A percentile compares a stretch with the other conserved stretches of the same genome.
phyloP scores from a whole-genome alignment of 2,888 invertebrate species.

The Latrodectus hesperus region DNA sequence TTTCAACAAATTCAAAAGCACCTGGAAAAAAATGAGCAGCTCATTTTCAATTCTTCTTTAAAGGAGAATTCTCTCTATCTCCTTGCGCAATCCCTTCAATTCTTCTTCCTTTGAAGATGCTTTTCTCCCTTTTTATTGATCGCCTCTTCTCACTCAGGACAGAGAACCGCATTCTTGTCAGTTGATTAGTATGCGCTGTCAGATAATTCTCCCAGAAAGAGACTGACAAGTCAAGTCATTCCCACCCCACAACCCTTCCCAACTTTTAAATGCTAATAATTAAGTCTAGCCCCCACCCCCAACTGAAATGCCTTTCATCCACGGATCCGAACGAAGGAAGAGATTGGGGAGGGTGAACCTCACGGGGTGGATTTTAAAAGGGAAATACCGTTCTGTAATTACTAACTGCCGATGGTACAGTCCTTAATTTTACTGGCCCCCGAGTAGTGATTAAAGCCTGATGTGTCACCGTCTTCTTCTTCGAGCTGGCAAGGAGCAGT shows the following conservation, averaged over 20 bases:
- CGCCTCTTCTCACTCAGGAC: conserved; percentile 11
- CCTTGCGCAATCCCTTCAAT: neutral
- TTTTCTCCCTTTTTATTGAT: conserved; percentile 34
- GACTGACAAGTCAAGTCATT: conserved; percentile 57
- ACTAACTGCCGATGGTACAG: conserved; percentile 38
- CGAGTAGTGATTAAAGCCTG: conserved; percentile 63
- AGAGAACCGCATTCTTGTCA: conserved; percentile 65
- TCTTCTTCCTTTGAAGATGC: neutral
- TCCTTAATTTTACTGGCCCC: conserved; percentile 43
- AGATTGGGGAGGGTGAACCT: neutral
- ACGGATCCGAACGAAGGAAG: neutral
- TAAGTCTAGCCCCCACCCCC: conserved; percentile 40
- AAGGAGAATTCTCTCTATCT: conserved; percentile 9
- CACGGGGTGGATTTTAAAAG: conserved; percentile 56
- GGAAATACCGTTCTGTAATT: conserved; percentile 49
- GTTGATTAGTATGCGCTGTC: conserved; percentile 68
- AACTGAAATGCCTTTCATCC: conserved; percentile 17
- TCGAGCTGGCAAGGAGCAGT: neutral
- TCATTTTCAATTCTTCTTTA: conserved; percentile 59
- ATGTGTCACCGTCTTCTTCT: conserved; percentile 28
- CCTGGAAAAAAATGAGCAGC: conserved; percentile 18
- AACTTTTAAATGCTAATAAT: conserved; percentile 66
- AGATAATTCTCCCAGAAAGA: conserved; percentile 39
- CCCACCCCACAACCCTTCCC: conserved; percentile 1
- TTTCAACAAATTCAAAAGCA: neutral